Percentiles rank a stretch among this genome's conserved stretches.
Evolutionary conservation across 2,797 vertebrate species (phyloP).

Genomic region (Pseudochromis fuscus): DNA sequence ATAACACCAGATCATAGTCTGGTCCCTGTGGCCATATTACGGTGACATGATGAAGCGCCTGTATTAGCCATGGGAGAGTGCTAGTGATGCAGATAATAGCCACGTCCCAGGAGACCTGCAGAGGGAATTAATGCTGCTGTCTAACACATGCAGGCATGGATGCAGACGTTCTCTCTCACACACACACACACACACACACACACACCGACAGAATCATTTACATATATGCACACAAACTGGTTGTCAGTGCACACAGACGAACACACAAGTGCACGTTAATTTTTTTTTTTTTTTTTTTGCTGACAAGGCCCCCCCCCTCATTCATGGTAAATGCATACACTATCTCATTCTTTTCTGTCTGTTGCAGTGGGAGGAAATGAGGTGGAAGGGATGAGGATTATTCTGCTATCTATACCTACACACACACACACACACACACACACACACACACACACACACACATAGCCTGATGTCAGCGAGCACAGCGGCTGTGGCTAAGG

Average conservation of each 20-base stretch:
- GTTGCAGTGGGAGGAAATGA: slow-evolving; percentile 46
- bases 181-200: slow-evolving; percentile 11
- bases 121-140: slow-evolving; percentile 79
- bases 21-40: slow-evolving; percentile 80
- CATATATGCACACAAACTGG: slow-evolving; percentile 9
- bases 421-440: slow-evolving; percentile 17
- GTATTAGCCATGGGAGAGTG: slow-evolving; percentile 81
- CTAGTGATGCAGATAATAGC: slow-evolving; percentile 84
- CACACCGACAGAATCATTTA: slow-evolving; percentile 15
- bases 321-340: slow-evolving; percentile 44
- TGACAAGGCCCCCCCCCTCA: slow-evolving; percentile 26
- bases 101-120: slow-evolving; percentile 76
- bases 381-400: slow-evolving; percentile 63
- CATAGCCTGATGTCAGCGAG: slow-evolving; percentile 53
- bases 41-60: slow-evolving; percentile 79
- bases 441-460: slow-evolving; percentile 28
- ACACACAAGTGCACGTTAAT: slow-evolving; percentile 41
- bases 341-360: slow-evolving; percentile 32
- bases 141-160: slow-evolving; percentile 52
- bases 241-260: slow-evolving; percentile 14
- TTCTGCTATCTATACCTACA: slow-evolving; percentile 43
- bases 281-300: slow-evolving; percentile 37
- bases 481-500: slow-evolving; percentile 66
- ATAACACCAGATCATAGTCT: slow-evolving; percentile 82
- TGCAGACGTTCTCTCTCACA: slow-evolving; percentile 23